phyloP scores from a whole-genome alignment of 2,113 vertebrate species.

The Narcine bancroftii region DNA sequence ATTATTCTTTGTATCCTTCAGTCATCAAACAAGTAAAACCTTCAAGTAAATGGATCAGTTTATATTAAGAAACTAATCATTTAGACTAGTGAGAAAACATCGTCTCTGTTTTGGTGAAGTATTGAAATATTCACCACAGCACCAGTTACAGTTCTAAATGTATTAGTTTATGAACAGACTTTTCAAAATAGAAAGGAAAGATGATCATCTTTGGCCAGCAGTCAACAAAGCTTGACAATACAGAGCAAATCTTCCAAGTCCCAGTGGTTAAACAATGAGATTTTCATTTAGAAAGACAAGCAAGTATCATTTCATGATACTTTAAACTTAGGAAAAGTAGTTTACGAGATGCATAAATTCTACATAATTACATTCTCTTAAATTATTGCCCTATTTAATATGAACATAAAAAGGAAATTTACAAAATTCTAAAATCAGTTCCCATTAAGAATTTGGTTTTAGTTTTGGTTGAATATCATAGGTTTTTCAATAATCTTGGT shows the following conservation, averaged over 20 bases:
- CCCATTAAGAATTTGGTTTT: slow-evolving; percentile 27
- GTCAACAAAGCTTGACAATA: slow-evolving; percentile 31
- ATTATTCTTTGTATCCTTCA: slow-evolving; percentile 54
- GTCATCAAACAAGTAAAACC: slow-evolving; percentile 56
- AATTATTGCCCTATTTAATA: slow-evolving; percentile 90
- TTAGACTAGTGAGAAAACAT: slow-evolving; percentile 47
- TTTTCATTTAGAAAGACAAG: slow-evolving; percentile 30
- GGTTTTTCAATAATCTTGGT: slow-evolving; percentile 3
- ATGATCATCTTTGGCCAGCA: slow-evolving; percentile 36
- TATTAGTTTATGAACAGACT: slow-evolving; percentile 42
- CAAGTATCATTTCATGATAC: slow-evolving; percentile 22
- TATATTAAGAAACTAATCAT: slow-evolving; percentile 56
- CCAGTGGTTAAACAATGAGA: slow-evolving; percentile 33
- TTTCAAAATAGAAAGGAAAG: slow-evolving; percentile 30
- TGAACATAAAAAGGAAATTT: slow-evolving; percentile 27
- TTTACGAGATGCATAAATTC: slow-evolving; percentile 64
- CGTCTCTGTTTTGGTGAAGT: slow-evolving; percentile 43
- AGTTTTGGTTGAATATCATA: slow-evolving; percentile 33
- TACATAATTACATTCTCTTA: slow-evolving; percentile 87
- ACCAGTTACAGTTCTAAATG: slow-evolving; percentile 59
- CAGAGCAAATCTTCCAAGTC: slow-evolving; percentile 9
- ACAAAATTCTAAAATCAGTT: slow-evolving; percentile 35
- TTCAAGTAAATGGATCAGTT: slow-evolving; percentile 64
- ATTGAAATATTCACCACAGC: slow-evolving; percentile 65
- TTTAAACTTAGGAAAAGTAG: background rate